A percentile compares a stretch with the other conserved stretches of the same genome.
phyloP scores from a whole-genome alignment of 2,888 invertebrate genomes.

The Lacanobia wlatinum region DNA sequence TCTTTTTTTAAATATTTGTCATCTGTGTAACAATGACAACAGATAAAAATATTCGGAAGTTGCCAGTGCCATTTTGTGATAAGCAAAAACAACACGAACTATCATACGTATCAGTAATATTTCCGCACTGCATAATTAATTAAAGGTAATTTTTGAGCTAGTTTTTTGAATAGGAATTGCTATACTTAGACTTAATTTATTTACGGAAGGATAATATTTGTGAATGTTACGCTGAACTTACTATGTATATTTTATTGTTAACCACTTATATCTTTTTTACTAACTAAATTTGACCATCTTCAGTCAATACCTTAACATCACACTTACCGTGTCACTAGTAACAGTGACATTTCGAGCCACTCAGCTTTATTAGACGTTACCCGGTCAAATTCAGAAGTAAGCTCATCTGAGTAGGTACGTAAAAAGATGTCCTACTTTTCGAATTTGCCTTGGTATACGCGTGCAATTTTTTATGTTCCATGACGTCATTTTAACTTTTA shows the following conservation, averaged over 20 bases:
- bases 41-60: slow-evolving; percentile 44
- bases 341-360: slow-evolving; percentile 57
- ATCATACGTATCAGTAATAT: not conserved
- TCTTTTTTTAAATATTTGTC: slow-evolving; percentile 21
- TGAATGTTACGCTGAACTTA: not conserved
- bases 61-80: not conserved
- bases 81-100: slow-evolving; percentile 9
- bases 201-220: not conserved
- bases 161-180: slow-evolving; percentile 1
- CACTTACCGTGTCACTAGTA: slow-evolving; percentile 51
- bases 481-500: slow-evolving; percentile 57
- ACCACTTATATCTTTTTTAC: no score
- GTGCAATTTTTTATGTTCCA: slow-evolving; percentile 21
- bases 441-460: slow-evolving; percentile 31
- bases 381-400: slow-evolving; percentile 44
- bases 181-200: not conserved
- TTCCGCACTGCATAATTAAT: slow-evolving; percentile 31
- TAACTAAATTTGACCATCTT: no score
- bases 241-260: no score
- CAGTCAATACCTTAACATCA: slow-evolving; percentile 7
- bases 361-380: slow-evolving; percentile 49
- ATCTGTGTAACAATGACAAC: slow-evolving; percentile 17
- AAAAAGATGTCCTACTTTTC: slow-evolving; percentile 40
- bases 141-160: not conserved
- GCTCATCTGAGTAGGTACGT: not conserved